Percentiles rank a stretch among this genome's conserved stretches.
Conservation (phyloP, 2,888 invertebrate species). For the Rhingia campestris region DNA sequence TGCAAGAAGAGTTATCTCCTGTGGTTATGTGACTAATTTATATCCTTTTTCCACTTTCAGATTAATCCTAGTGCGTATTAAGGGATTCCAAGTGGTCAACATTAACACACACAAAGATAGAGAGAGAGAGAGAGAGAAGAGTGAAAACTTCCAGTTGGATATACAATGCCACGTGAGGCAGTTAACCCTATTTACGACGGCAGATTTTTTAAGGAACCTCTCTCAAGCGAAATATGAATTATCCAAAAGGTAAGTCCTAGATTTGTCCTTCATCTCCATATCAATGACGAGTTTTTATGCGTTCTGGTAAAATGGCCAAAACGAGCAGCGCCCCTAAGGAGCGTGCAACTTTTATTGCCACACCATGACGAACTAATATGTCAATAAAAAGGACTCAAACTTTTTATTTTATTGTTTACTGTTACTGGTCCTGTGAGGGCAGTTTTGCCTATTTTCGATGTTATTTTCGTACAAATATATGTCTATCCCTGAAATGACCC, state of each 20-base stretch:
- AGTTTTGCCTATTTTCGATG: slow-evolving; percentile 11
- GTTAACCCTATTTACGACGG: slow-evolving; percentile 48
- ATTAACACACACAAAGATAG: slow-evolving; percentile 1
- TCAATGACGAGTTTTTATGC: neutral
- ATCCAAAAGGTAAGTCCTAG: slow-evolving; percentile 81
- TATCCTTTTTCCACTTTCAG: slow-evolving; percentile 63
- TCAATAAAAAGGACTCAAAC: slow-evolving; percentile 44
- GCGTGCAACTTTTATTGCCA: slow-evolving; percentile 59
- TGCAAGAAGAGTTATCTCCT: slow-evolving; percentile 41
- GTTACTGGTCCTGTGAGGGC: slow-evolving; percentile 65
- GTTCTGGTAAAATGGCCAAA: too few relatives aligned
- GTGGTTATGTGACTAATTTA: slow-evolving; percentile 70
- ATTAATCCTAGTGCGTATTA: slow-evolving; percentile 50
- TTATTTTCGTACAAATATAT: neutral
- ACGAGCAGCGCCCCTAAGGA: neutral
- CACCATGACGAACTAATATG: slow-evolving; percentile 60
- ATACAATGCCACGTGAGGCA: slow-evolving; percentile 63
- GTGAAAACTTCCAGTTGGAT: slow-evolving; percentile 14
- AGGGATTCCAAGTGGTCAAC: slow-evolving; percentile 45
- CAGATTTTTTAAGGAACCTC: slow-evolving; percentile 63
- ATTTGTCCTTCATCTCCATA: neutral
- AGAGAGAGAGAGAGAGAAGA: neutral
- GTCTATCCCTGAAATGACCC: slow-evolving; percentile 33
- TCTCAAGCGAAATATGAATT: slow-evolving; percentile 79
- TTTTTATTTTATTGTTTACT: slow-evolving; percentile 32